Evolutionary conservation across 1,140 invertebrate genomes (phyloP).

Genomic region (Nomia melanderi): DNA sequence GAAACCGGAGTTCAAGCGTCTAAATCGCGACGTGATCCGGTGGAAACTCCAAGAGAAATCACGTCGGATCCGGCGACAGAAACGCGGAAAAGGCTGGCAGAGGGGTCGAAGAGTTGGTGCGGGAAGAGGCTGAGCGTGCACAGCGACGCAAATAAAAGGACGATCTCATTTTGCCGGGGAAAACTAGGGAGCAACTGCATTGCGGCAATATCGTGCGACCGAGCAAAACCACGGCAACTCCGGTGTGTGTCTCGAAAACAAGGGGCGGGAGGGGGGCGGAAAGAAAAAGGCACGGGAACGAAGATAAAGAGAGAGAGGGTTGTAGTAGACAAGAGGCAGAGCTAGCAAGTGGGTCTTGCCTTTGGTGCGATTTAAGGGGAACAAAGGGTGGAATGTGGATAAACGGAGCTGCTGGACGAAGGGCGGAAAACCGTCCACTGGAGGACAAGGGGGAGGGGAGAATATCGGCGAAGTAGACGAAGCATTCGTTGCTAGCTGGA

Average conservation of each 20-base stretch:
- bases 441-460: not conserved
- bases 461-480: no score
- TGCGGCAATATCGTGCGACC: constrained; percentile 39
- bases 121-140: not conserved
- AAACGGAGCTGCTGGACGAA: not conserved
- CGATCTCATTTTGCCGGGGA: constrained; percentile 23
- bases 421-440: not conserved
- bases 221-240: constrained; percentile 19
- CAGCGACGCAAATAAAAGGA: constrained; percentile 20
- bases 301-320: not conserved
- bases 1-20: constrained; percentile 2
- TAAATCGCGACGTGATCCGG: not conserved
- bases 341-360: not conserved
- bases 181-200: constrained; percentile 41
- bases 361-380: constrained; percentile 8
- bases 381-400: constrained; percentile 12
- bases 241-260: constrained; percentile 12
- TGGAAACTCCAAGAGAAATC: not conserved
- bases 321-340: no score
- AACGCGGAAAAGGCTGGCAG: no score
- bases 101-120: no score
- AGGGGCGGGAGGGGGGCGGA: not conserved
- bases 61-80: not conserved
- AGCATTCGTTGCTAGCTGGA: constrained; percentile 30
- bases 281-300: not conserved